Base-by-base conservation (phyloP, 2,888 invertebrate genomes). In the Athalia rosae region DNA sequence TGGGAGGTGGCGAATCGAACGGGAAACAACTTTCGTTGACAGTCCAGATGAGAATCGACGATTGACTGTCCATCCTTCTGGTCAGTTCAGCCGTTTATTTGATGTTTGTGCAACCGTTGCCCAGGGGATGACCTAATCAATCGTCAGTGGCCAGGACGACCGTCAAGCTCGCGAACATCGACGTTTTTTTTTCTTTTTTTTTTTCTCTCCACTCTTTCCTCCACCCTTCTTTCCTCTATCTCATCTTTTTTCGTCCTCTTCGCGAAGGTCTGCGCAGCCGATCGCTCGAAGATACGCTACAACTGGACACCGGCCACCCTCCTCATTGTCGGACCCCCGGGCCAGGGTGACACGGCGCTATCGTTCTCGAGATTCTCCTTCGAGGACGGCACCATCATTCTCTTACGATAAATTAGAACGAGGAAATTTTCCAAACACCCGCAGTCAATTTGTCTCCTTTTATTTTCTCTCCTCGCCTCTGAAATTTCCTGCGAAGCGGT, bases 41-140 rank as follows among this genome's bases (percentile, higher is more conserved):
- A 13, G 4, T 13, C 13, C 15, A 58, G 58, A 43, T 58, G 71
- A 58, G 71, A 45, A 71, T 61, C 74, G 61, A 62, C 47, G 28
- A 61, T 74, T 58, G 74, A 74, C 74, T 74, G 74, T 74, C 74
- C 61, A 47, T 62, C 7, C 62, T 48, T 61, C 59, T 48, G 74
- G 74, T 74, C 74, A 74, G 61, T 74, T 74, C 41, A 62, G 74
- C 15, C 8, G 41, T 62, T 81, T 78, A 77, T 80, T 84, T 83
- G 78, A 80, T 89, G 89, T 89, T 89, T 89, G 89, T 64, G 83
- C 83, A 84, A 82, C 81, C 84, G 89, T 89, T 88, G 88, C 88
- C 88, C 83, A 87, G 88, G 89, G 85, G 88, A 89, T 84, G 87
- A 86, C 85, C 86, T 86, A 86, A 88, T 88, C 89, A 88, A 87